A percentile compares a stretch with the other conserved stretches of the same genome.
These are phyloP conservation scores for Nyctalus aviator DNA, from an alignment of 2,797 vertebrate genomes.

Conservation along the genomic window DNA sequence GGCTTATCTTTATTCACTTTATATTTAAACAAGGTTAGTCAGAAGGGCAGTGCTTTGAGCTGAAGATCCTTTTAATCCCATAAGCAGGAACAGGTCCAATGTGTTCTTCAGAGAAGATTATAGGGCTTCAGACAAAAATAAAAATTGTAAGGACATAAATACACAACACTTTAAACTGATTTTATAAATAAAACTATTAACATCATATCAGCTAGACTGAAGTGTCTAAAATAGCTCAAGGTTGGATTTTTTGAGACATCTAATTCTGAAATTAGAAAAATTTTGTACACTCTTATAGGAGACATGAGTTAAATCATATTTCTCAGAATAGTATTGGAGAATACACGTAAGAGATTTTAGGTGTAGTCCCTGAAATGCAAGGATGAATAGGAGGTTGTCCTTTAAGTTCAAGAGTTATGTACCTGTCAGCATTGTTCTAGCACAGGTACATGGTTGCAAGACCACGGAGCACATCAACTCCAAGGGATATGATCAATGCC, in stretches of 20 bases:
- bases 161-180: neutral
- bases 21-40: neutral
- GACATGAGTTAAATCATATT: neutral
- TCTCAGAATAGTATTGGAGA: neutral
- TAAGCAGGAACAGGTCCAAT: neutral
- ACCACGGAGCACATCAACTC: neutral
- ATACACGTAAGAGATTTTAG: neutral
- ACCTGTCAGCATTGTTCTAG: too few species aligned
- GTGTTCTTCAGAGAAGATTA: slow-evolving; percentile 38
- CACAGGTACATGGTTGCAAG: neutral
- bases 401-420: neutral
- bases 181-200: slow-evolving; percentile 10
- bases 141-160: neutral
- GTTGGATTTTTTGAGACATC: neutral
- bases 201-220: neutral
- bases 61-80: neutral
- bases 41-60: neutral
- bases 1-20: slow-evolving; percentile 37
- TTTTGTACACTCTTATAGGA: neutral
- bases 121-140: neutral
- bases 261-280: neutral
- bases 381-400: neutral
- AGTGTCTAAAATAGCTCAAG: neutral
- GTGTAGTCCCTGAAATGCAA: neutral
- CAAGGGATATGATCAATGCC: neutral